These are phyloP conservation scores for Bombus picipes DNA, from an alignment of 1,140 invertebrate genomes.

Conservation along the genomic window DNA sequence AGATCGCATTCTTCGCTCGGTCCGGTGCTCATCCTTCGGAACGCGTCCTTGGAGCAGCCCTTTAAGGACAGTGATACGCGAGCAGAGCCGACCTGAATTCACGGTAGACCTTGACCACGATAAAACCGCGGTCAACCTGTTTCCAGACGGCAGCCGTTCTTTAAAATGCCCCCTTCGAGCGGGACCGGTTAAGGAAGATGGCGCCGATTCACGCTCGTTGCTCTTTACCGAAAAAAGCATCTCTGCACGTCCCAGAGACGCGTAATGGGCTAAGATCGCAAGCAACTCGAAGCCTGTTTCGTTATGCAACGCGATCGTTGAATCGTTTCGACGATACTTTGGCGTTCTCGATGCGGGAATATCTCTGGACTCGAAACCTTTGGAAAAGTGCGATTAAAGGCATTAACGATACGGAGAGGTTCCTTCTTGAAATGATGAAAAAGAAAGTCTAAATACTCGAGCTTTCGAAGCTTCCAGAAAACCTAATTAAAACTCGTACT, in stretches of 20 bases:
- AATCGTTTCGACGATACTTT: background rate
- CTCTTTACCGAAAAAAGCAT: conserved; percentile 12
- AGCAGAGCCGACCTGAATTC: conserved; percentile 56
- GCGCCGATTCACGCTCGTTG: conserved; percentile 2
- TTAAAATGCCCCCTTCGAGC: conserved; percentile 16
- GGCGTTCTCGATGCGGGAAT: no score
- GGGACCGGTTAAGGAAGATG: conserved; percentile 51
- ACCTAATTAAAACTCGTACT: background rate
- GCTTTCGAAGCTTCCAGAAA: background rate
- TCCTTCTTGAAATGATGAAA: no score
- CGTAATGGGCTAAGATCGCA: background rate
- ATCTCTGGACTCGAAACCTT: no score
- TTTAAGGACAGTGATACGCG: conserved; percentile 58
- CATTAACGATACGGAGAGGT: background rate
- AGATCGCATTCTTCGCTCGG: conserved; percentile 24
- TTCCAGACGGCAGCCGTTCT: conserved; percentile 18
- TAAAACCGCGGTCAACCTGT: conserved; percentile 46
- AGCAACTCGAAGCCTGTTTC: background rate
- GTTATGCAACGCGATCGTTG: background rate
- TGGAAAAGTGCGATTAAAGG: no score
- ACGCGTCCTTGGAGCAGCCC: conserved; percentile 61
- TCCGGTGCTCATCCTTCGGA: conserved; percentile 52
- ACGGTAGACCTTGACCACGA: conserved; percentile 71
- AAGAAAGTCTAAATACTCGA: no score
- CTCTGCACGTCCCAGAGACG: background rate